A percentile compares a stretch with the other conserved stretches of the same genome.
Evolutionary conservation across 1,140 invertebrate genomes (phyloP).

Genomic region (Anthonomus grandis): DNA sequence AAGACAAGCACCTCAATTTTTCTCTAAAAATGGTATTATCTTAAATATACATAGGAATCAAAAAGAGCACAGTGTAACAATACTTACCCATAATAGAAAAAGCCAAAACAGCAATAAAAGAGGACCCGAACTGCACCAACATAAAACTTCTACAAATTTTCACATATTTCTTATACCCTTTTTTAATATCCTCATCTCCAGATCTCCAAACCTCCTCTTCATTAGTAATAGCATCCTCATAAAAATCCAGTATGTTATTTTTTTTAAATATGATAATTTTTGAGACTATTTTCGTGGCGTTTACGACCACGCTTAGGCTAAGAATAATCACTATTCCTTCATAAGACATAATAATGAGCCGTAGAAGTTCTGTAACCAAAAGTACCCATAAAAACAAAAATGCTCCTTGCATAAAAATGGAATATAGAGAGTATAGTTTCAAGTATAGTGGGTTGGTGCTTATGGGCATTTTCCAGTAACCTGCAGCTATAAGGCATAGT

Average conservation of each 20-base stretch:
- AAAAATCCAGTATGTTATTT: conserved; percentile 1
- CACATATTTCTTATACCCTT: too few relatives aligned
- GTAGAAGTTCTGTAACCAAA: background rate
- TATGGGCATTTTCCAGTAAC: background rate
- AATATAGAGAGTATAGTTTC: background rate
- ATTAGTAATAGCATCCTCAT: background rate
- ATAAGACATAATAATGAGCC: background rate
- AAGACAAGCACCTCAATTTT: too few relatives aligned
- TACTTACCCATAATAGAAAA: too few relatives aligned
- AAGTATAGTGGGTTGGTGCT: background rate
- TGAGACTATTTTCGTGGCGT: background rate
- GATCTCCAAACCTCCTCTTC: background rate
- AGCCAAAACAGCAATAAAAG: too few relatives aligned
- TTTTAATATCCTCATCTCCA: too few relatives aligned
- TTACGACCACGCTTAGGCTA: background rate
- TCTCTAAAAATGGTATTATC: too few relatives aligned
- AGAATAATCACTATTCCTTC: background rate
- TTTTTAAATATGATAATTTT: background rate
- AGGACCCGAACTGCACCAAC: too few relatives aligned
- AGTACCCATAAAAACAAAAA: background rate
- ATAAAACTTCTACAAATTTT: too few relatives aligned
- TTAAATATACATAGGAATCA: too few relatives aligned
- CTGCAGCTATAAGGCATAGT: too few relatives aligned
- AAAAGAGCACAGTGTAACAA: too few relatives aligned
- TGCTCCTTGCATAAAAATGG: background rate